Evolutionary conservation across 2,113 vertebrate genomes (phyloP), one percentile per base, ranked within the genome.

Genomic region (Serranochromis macrocephalus): DNA sequence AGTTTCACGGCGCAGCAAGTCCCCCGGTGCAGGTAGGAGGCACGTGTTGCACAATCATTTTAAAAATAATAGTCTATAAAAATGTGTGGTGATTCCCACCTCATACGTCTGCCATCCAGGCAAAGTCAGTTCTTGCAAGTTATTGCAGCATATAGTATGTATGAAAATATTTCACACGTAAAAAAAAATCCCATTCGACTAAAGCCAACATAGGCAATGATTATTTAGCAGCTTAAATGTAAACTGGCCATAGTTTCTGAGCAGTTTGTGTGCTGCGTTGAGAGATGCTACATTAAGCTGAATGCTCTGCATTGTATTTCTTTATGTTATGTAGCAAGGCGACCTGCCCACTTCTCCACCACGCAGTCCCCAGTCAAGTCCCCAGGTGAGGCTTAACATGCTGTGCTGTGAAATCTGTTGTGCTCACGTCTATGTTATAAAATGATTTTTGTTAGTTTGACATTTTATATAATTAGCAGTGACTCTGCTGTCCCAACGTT

Each of bases 281-380:
- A 83, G 21, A 36, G 38, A 73, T n/a, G 73, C 19, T 73, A 85
- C 82, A 82, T 88, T 78, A 31, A 91, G 89, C 83, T 40, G 10
- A 24, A 29, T 57, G 24, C 68, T 13, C 81, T 5, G 3, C 4
- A 12, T 94, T 33, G 33, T 75, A 93, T 94, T 94, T 95, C 96
- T 83, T 42, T 90, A 91, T 40, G 7, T 29, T 19, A 63, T 83
- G 26, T 96, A 99, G 98, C 96, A 88, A 98, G 96, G 95, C 97
- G 97, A 96, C 93, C 97, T 88, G 96, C 96, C 92, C 96, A 96
- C 90, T 96, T 94, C 95, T 97, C 97, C 95, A 97, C 97, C 96
- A 97, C 97, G 93, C 97, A 97, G 89, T 96, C 97, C 95, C 95
- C 98, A 83, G 91, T 97, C 96, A 98, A 96, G 94, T 98, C 98